Conservation (phyloP, 2,888 invertebrate species). For the Anaspis maculata region DNA sequence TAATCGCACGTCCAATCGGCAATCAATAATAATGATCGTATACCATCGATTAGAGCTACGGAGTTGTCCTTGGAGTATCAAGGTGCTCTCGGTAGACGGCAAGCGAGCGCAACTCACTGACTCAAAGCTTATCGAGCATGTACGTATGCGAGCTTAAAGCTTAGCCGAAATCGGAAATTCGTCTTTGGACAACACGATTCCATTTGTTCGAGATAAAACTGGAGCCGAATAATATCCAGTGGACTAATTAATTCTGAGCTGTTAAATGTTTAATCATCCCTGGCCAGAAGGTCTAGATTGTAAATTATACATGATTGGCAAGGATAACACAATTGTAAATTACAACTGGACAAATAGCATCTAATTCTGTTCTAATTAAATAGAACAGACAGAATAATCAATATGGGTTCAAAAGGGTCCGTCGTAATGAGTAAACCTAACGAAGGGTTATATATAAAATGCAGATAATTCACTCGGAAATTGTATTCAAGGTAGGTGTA, state of each 20-base stretch:
- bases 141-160: too few species aligned
- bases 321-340: slow-evolving; percentile 31
- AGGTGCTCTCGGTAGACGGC: too few species aligned
- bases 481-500: too few species aligned
- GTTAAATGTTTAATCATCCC: slow-evolving; percentile 32
- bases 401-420: slow-evolving; percentile 22
- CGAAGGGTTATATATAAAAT: slow-evolving; percentile 18
- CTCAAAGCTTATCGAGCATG: too few species aligned
- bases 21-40: too few species aligned
- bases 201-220: too few species aligned
- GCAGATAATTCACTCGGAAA: slow-evolving; percentile 12
- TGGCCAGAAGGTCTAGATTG: slow-evolving; percentile 26
- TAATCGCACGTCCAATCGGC: too few species aligned
- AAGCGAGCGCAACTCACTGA: too few species aligned
- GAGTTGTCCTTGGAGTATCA: too few species aligned
- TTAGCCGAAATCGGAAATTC: too few species aligned
- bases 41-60: too few species aligned
- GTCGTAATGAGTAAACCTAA: slow-evolving; percentile 19
- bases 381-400: slow-evolving; percentile 30
- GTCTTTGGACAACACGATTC: too few species aligned
- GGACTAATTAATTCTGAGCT: slow-evolving; percentile 16
- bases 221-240: slow-evolving; percentile 7
- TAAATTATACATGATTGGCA: slow-evolving; percentile 38
- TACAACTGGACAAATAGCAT: slow-evolving; percentile 23
- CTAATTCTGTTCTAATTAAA: slow-evolving; percentile 27